phyloP scores from a whole-genome alignment of 2,888 invertebrate species.

The Athalia rosae region DNA sequence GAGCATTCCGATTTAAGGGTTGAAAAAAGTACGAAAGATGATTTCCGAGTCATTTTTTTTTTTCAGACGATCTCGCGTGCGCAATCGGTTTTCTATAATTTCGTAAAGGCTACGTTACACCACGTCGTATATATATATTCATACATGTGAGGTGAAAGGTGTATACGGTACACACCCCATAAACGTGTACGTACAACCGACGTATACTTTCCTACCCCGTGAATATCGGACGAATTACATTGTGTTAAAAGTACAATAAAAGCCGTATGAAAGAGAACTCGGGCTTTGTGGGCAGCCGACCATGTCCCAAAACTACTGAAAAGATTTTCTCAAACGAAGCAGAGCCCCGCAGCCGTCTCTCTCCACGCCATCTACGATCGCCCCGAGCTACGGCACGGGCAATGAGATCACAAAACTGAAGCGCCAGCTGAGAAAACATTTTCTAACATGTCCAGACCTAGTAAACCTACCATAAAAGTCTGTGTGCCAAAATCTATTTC shows the following conservation, averaged over 20 bases:
- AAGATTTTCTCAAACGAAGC: constrained; percentile 24
- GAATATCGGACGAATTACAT: constrained; percentile 62
- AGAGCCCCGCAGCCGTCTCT: neutral
- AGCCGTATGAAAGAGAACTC: constrained; percentile 63
- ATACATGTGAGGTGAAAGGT: neutral
- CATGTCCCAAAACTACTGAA: constrained; percentile 66
- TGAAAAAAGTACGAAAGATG: constrained; percentile 62
- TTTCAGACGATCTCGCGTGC: constrained; percentile 32
- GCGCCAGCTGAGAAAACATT: constrained; percentile 72
- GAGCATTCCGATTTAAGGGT: constrained; percentile 55
- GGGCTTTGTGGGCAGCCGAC: constrained; percentile 72
- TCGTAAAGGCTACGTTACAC: constrained; percentile 16
- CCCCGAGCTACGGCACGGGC: too few relatives aligned
- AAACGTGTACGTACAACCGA: neutral
- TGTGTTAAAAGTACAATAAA: constrained; percentile 72
- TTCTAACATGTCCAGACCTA: constrained; percentile 60
- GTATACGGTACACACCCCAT: neutral
- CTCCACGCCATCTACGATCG: neutral
- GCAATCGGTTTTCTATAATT: constrained; percentile 40
- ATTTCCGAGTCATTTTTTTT: constrained; percentile 50
- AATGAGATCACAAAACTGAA: neutral
- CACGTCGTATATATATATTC: neutral
- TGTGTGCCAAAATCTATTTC: constrained; percentile 16
- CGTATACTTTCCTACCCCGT: constrained; percentile 12
- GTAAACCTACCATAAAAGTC: constrained; percentile 10